These are phyloP conservation scores for Mormyrus hasselquistii DNA, from an alignment of 2,797 vertebrate genomes.

Conservation along the genomic window DNA sequence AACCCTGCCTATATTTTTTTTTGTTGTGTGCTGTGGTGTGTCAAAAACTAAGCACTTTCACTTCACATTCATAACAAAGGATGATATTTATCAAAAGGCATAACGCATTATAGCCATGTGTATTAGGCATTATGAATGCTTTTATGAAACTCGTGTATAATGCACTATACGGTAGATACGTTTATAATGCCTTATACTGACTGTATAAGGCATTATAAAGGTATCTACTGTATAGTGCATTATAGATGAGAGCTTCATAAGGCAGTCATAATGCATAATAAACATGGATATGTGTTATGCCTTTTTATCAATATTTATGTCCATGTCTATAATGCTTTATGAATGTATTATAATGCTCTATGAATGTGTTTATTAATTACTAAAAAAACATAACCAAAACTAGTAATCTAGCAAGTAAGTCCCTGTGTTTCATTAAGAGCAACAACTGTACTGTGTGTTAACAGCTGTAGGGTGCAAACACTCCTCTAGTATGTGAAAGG, in stretches of 20 bases:
- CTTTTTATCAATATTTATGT: not conserved
- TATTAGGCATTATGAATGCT: too few species aligned
- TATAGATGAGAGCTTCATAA: not conserved
- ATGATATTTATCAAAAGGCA: too few species aligned
- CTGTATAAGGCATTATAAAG: not conserved
- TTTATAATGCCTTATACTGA: not conserved
- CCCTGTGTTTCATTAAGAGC: not conserved
- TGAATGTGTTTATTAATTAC: not conserved
- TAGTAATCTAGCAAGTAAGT: not conserved
- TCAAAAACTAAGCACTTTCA: too few species aligned
- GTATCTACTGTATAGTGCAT: not conserved
- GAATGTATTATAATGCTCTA: too few species aligned
- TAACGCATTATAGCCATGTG: too few species aligned
- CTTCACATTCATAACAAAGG: too few species aligned
- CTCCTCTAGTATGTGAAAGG: not conserved
- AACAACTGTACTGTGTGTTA: not conserved
- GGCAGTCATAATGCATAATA: not conserved
- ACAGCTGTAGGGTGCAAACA: not conserved
- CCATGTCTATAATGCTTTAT: not conserved
- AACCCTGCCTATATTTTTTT: too few species aligned
- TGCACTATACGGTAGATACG: not conserved
- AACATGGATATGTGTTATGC: not conserved
- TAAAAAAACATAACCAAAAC: not conserved
- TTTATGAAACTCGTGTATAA: too few species aligned
- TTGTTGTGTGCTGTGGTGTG: too few species aligned